Percentiles rank a stretch among this genome's conserved stretches.
These are phyloP conservation scores for Oreohelix idahoensis DNA, from an alignment of 1,140 invertebrate genomes.

Conservation along the genomic window DNA sequence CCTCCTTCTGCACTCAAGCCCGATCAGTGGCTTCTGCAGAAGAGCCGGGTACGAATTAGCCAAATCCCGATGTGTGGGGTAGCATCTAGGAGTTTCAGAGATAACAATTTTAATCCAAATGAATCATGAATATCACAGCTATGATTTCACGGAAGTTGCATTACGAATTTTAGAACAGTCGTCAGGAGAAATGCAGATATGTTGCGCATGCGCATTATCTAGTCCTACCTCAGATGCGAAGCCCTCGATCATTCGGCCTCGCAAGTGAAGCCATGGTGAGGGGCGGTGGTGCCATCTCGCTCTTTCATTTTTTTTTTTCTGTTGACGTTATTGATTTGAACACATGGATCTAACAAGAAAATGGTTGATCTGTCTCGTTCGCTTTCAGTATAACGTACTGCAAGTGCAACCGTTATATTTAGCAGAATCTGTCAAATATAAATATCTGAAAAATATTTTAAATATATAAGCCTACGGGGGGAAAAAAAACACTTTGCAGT, in stretches of 20 bases:
- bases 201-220: slow-evolving; percentile 53
- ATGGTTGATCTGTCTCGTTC: neutral
- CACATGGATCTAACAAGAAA: neutral
- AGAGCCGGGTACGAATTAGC: slow-evolving; percentile 13
- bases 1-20: slow-evolving; percentile 23
- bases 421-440: too few relatives aligned
- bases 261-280: neutral
- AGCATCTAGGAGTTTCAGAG: slow-evolving; percentile 29
- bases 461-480: too few relatives aligned
- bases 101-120: slow-evolving; percentile 30
- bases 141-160: slow-evolving; percentile 56
- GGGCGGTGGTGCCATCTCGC: slow-evolving; percentile 1
- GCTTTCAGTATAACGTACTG: too few relatives aligned
- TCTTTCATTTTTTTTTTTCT: neutral
- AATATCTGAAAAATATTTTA: too few relatives aligned
- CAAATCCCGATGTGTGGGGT: slow-evolving; percentile 35
- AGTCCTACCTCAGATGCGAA: slow-evolving; percentile 28
- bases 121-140: slow-evolving; percentile 44
- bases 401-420: too few relatives aligned
- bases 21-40: slow-evolving; percentile 17
- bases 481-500: too few relatives aligned
- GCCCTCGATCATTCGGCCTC: slow-evolving; percentile 24
- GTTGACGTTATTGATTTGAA: neutral
- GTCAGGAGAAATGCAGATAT: slow-evolving; percentile 50
- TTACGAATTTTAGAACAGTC: slow-evolving; percentile 48